Base-by-base conservation (phyloP, 2,113 vertebrate genomes). In the Percina caprodes region DNA sequence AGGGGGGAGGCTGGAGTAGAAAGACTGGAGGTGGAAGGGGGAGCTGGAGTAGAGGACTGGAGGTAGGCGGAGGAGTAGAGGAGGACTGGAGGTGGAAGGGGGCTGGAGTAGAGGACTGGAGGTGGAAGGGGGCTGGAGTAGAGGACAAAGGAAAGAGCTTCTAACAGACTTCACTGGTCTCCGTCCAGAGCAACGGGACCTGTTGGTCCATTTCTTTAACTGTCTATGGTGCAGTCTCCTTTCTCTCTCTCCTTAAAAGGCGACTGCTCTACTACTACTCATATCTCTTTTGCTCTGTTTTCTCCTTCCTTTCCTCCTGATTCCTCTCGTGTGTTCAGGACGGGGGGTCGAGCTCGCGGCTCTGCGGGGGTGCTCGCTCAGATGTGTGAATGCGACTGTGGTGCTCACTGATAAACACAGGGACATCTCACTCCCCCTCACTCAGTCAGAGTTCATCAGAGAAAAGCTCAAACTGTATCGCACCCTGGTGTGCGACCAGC, bases 341-440 rank as follows among this genome's bases (percentile, higher is more conserved):
- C 45, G 70, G 79, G 74, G n/a, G n/a, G n/a, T n/a, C n/a, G n/a
- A n/a, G n/a, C n/a, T n/a, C n/a, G n/a, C n/a, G 83, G 79, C 77
- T 73, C 83, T 77, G 82, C 72, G 76, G 84, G 87, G 84, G 83
- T 76, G 55, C 83, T 67, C 82, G 69, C 70, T 88, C 75, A 78
- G 85, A 89, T 86, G 81, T 76, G 24, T 58, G 63, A 39, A 70
- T 88, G 88, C 62, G 63, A 77, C 86, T 83, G 86, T 89, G 87
- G 83, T 52, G 60, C 80, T 84, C 59, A 1, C 86, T 74, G 91
- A 92, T 90, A 89, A 90, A 89, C 79, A 77, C 76, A 10, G 78
- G 61, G 56, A 83, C 74, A 87, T 86, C 81, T 85, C 81, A 79
- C 79, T 80, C 76, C 81, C 79, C 83, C 83, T 74, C 13, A 66